Conservation (phyloP, 2,113 vertebrate species). For the Malurus elegans region DNA sequence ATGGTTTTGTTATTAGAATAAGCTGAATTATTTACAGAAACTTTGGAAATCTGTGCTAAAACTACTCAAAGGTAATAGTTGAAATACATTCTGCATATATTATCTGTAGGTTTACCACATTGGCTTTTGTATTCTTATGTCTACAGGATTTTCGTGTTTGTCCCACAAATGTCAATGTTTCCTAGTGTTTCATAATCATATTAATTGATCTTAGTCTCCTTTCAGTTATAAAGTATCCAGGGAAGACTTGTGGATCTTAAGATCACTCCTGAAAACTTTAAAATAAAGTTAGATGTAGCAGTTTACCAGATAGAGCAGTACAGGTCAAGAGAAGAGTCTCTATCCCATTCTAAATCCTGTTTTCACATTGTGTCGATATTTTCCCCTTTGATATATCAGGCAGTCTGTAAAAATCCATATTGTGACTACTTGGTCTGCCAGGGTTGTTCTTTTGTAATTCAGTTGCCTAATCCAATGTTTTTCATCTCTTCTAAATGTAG, state of each 20-base stretch:
- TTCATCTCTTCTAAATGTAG: background rate
- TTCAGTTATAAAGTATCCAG: background rate
- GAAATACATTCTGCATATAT: background rate
- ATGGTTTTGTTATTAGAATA: background rate
- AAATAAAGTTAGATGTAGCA: background rate
- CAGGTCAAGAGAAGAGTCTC: background rate
- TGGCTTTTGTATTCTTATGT: background rate
- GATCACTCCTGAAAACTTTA: background rate
- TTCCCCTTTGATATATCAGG: background rate
- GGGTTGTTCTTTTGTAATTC: background rate
- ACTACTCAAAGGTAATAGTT: background rate
- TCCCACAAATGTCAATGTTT: background rate
- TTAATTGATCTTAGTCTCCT: background rate
- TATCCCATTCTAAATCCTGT: background rate
- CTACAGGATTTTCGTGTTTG: background rate
- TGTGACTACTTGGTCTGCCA: background rate
- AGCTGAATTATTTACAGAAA: background rate
- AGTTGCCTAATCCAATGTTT: background rate
- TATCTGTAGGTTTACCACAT: background rate
- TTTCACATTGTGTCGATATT: accelerated
- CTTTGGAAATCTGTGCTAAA: background rate
- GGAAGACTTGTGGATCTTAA: background rate
- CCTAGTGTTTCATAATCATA: background rate
- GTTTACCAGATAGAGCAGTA: background rate
- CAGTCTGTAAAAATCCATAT: background rate